Percentiles rank a stretch among this genome's conserved stretches.
Evolutionary conservation across 2,888 invertebrate genomes (phyloP).

Genomic region (Saturnia japonica): DNA sequence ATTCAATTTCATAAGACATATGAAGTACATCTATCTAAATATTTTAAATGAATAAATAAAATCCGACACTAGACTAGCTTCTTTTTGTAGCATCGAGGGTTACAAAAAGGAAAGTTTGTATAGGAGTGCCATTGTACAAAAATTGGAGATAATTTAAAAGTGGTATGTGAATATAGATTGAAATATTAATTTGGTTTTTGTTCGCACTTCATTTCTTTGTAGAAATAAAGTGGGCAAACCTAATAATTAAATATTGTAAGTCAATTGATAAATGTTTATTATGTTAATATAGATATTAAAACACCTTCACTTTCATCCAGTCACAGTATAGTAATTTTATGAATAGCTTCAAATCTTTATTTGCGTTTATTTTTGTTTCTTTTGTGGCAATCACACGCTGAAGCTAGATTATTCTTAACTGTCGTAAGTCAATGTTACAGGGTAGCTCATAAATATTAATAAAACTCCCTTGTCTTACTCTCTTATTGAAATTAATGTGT

Average conservation of each 20-base stretch:
- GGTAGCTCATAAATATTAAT: slow-evolving; percentile 67
- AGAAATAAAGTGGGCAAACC: too few species aligned
- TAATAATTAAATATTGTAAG: too few species aligned
- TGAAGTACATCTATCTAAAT: too few species aligned
- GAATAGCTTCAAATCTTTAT: neutral
- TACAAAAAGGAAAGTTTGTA: neutral
- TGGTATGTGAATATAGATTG: neutral
- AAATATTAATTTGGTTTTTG: too few species aligned
- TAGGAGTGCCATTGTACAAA: neutral
- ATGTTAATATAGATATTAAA: too few species aligned
- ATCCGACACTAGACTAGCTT: too few species aligned
- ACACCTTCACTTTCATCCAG: too few species aligned
- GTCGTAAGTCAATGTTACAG: slow-evolving; percentile 17
- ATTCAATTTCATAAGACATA: too few species aligned
- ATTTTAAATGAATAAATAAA: too few species aligned
- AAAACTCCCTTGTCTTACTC: slow-evolving; percentile 57
- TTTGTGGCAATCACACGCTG: slow-evolving; percentile 5
- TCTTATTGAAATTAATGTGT: slow-evolving; percentile 73
- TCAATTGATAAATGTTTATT: neutral
- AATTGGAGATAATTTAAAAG: neutral
- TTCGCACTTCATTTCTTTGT: too few species aligned
- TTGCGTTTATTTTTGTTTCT: slow-evolving; percentile 6
- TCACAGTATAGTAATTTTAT: neutral
- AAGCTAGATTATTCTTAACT: slow-evolving; percentile 5
- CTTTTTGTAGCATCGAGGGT: neutral